These are phyloP conservation scores for Odobenus rosmarus DNA, from an alignment of 2,113 vertebrate genomes.

Conservation along the genomic window DNA sequence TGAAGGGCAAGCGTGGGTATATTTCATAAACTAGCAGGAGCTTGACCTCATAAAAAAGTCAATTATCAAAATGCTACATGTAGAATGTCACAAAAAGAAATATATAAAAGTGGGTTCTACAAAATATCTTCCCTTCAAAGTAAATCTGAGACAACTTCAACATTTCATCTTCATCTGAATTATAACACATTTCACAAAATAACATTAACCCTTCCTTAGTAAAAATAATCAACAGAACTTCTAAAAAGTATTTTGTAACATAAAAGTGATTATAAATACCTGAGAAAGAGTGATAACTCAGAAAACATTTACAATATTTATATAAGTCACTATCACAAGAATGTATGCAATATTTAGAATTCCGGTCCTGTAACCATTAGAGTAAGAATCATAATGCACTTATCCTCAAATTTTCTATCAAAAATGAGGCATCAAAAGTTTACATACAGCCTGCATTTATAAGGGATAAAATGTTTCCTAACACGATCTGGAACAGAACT, in stretches of 20 bases:
- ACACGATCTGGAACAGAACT: not conserved
- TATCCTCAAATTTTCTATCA: not conserved
- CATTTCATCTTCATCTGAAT: slow-evolving; percentile 14
- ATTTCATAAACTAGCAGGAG: slow-evolving; percentile 69
- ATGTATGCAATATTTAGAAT: not conserved
- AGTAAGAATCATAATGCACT: not conserved
- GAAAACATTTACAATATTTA: not conserved
- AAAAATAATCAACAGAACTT: not conserved
- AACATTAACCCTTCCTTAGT: not conserved
- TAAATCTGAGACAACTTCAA: slow-evolving; percentile 40
- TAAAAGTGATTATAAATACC: not conserved
- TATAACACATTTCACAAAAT: not conserved
- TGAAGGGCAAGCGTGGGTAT: slow-evolving; percentile 61
- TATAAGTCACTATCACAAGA: not conserved
- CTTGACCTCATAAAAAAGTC: slow-evolving; percentile 69
- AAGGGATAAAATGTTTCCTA: slow-evolving; percentile 3
- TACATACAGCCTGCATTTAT: not conserved
- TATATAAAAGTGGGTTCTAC: slow-evolving; percentile 14
- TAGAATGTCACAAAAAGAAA: slow-evolving; percentile 28
- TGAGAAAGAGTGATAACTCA: not conserved
- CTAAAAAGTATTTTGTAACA: not conserved
- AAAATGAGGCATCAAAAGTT: not conserved
- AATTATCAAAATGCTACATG: slow-evolving; percentile 76
- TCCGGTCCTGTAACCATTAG: not conserved
- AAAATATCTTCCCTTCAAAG: slow-evolving; percentile 46